These are phyloP conservation scores for Cyanocitta stelleri DNA, from an alignment of 2,113 vertebrate genomes.

Conservation along the genomic window DNA sequence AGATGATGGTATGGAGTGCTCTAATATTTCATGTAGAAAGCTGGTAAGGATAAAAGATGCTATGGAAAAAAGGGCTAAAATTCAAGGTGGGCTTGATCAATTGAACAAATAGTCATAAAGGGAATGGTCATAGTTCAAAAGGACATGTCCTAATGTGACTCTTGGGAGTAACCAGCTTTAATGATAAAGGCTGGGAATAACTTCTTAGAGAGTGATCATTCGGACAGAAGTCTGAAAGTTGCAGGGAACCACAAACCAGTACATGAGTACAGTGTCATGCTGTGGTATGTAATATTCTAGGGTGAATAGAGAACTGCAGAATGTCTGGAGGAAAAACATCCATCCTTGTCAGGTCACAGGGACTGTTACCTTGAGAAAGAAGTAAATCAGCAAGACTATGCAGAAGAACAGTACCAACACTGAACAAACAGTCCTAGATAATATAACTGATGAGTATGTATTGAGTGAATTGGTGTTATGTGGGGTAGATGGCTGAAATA, in stretches of 20 bases:
- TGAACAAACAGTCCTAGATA: neutral
- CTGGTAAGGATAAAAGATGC: neutral
- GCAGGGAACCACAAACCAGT: neutral
- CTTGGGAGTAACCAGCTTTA: neutral
- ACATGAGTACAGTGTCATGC: neutral
- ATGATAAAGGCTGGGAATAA: neutral
- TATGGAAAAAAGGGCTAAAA: neutral
- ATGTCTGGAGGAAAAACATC: rapidly evolving
- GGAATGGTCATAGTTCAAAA: neutral
- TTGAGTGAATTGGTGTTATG: neutral
- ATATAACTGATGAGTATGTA: neutral
- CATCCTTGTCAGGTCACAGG: neutral
- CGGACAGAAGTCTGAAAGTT: neutral
- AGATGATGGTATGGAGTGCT: neutral
- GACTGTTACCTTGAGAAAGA: neutral
- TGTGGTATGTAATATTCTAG: neutral
- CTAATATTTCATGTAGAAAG: neutral
- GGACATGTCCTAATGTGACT: neutral
- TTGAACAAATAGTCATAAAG: neutral
- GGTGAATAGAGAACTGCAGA: neutral
- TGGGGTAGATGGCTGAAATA: neutral
- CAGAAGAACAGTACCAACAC: neutral
- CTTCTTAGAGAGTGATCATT: neutral
- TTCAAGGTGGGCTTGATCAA: neutral
- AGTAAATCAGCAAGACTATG: neutral